phyloP scores from a whole-genome alignment of 1,140 invertebrate genomes.

The Drosophila novamexicana region DNA sequence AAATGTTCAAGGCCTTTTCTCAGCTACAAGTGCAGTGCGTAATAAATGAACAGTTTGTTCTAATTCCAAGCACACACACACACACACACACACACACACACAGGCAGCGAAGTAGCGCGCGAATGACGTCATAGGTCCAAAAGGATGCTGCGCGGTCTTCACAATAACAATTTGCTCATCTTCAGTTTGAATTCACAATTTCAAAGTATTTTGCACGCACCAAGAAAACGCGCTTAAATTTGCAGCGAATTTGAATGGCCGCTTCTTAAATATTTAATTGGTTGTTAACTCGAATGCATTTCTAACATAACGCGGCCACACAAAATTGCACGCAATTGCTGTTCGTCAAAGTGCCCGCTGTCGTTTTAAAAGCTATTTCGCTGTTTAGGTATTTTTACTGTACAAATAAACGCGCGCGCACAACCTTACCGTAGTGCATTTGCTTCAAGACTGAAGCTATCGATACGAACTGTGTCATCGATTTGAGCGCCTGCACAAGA shows the following conservation, averaged over 20 bases:
- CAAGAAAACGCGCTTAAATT: conserved; percentile 2
- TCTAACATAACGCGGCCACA: background rate
- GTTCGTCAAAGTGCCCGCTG: conserved; percentile 9
- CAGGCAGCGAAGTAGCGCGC: conserved; percentile 31
- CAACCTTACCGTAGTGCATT: conserved; percentile 39
- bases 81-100: conserved; percentile 28
- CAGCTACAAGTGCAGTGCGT: conserved; percentile 44
- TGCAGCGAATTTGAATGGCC: conserved; percentile 4
- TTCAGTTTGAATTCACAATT: conserved; percentile 12
- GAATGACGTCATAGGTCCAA: conserved; percentile 38
- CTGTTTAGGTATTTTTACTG: background rate
- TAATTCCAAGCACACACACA: conserved; percentile 27
- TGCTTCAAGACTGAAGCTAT: conserved; percentile 40
- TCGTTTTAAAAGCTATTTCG: conserved; percentile 24
- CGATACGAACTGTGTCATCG: conserved; percentile 25
- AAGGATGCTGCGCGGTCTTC: conserved; percentile 39
- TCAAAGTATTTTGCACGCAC: conserved; percentile 21
- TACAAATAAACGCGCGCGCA: conserved; percentile 9
- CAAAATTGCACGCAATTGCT: background rate
- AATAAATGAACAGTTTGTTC: conserved; percentile 44
- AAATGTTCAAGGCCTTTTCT: conserved; percentile 25
- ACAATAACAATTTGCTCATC: conserved; percentile 12
- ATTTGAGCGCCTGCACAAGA: background rate
- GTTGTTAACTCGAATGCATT: background rate
- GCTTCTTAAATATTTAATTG: background rate